Percentiles rank a stretch among this genome's conserved stretches.
Evolutionary conservation across 2,888 invertebrate genomes (phyloP).

Genomic region (Cantharis rufa): DNA sequence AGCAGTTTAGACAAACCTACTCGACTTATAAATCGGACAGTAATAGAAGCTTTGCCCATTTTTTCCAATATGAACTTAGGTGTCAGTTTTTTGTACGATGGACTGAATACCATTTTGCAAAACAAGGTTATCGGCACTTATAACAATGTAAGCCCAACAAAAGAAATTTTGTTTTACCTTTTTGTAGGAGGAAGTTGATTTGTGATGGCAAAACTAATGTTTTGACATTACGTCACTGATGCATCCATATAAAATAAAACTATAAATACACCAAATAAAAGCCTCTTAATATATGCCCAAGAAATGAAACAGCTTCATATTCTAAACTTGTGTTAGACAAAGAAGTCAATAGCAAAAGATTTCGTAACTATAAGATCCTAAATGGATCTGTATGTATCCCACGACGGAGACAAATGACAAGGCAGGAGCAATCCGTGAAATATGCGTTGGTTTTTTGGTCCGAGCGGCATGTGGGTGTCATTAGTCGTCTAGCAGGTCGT

Average conservation of each 20-base stretch:
- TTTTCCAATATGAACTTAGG: neutral
- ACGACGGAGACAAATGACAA: conserved; percentile 45
- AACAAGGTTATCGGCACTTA: neutral
- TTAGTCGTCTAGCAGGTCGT: conserved; percentile 46
- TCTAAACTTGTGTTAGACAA: conserved; percentile 16
- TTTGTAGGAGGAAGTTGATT: neutral
- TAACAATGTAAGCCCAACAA: neutral
- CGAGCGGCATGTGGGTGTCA: conserved; percentile 46
- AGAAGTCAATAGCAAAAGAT: conserved; percentile 23
- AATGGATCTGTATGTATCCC: conserved; percentile 40
- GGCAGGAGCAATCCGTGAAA: conserved; percentile 48
- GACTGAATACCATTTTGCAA: neutral
- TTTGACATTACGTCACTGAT: conserved; percentile 31
- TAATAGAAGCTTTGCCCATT: neutral
- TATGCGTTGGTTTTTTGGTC: conserved; percentile 42
- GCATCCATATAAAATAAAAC: conserved; percentile 25
- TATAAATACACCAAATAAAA: neutral
- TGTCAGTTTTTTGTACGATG: neutral
- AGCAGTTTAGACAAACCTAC: neutral
- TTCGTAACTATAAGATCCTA: conserved; percentile 34
- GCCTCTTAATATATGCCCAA: neutral
- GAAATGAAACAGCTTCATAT: neutral
- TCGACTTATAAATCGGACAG: neutral
- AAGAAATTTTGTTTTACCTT: neutral
- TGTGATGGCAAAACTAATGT: conserved; percentile 7